phyloP scores from a whole-genome alignment of 64 coral and sea anemone genomes.

The Actinia equina region DNA sequence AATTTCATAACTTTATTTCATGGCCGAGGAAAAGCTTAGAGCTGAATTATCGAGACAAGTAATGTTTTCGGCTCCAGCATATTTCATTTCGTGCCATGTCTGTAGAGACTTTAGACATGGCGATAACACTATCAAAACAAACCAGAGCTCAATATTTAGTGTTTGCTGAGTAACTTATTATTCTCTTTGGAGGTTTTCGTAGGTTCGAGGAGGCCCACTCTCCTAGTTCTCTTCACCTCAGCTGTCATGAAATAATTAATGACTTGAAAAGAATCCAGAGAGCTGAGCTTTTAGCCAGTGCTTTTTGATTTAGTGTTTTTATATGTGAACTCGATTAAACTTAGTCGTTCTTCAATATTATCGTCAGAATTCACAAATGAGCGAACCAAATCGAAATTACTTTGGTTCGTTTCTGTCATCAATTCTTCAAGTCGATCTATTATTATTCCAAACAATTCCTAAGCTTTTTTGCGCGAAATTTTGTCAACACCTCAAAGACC shows the following conservation, averaged over 20 bases:
- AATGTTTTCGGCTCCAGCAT: constrained; percentile 8
- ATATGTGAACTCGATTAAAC: neutral
- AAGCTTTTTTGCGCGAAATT: neutral
- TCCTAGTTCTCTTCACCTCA: neutral
- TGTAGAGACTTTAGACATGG: neutral
- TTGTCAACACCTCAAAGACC: constrained; percentile 1
- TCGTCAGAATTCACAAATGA: constrained; percentile 24
- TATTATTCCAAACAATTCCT: constrained; percentile 22
- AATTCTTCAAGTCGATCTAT: neutral
- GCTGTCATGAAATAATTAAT: constrained; percentile 24
- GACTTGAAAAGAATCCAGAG: constrained; percentile 8
- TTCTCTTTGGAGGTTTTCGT: constrained; percentile 18
- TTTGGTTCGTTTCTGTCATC: constrained; percentile 26
- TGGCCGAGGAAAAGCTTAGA: neutral
- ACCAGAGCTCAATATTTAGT: constrained; percentile 17
- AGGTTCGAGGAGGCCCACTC: neutral
- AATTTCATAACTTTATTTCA: neutral
- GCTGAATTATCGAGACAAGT: neutral
- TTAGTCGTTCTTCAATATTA: neutral
- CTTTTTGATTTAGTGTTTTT: constrained; percentile 14
- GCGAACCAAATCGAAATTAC: neutral
- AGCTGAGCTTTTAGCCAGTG: neutral
- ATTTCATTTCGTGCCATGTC: neutral
- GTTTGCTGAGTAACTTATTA: neutral
- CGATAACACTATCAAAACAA: constrained; percentile 26